Conservation (phyloP, 2,797 vertebrate genomes). For the Limosa lapponica region DNA sequence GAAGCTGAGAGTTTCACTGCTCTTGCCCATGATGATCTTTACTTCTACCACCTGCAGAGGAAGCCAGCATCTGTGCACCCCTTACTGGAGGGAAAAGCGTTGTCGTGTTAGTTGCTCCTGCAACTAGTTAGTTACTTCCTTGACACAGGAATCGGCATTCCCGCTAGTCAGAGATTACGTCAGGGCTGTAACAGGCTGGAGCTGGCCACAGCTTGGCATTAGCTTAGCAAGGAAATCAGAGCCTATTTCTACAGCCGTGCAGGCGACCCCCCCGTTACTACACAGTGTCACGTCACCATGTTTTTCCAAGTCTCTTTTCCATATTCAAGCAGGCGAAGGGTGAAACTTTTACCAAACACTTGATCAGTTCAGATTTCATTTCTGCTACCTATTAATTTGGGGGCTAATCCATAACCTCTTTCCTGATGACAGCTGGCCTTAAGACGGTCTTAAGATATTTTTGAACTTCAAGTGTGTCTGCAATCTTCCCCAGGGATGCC, state of each 20-base stretch:
- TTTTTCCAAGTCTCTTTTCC: background rate
- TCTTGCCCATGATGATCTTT: rapidly evolving
- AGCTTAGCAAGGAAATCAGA: background rate
- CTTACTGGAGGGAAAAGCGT: background rate
- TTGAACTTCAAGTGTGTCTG: background rate
- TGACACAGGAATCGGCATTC: background rate
- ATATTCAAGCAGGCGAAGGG: rapidly evolving
- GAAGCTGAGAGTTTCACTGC: background rate
- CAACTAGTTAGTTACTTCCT: too few relatives aligned
- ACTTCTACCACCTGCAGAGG: background rate
- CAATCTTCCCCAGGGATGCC: background rate
- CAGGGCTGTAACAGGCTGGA: background rate
- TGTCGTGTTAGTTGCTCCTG: rapidly evolving
- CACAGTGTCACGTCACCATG: rapidly evolving
- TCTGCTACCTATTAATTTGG: background rate
- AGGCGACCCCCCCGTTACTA: background rate
- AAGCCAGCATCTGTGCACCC: background rate
- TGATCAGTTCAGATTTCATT: background rate
- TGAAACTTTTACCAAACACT: background rate
- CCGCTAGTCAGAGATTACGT: rapidly evolving
- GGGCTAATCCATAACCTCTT: background rate
- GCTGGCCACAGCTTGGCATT: background rate
- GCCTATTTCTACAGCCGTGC: background rate
- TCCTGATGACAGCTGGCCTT: background rate
- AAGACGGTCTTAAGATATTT: background rate